Evolutionary conservation across 1,140 invertebrate genomes (phyloP).

Genomic region (Hormaphis cornu): DNA sequence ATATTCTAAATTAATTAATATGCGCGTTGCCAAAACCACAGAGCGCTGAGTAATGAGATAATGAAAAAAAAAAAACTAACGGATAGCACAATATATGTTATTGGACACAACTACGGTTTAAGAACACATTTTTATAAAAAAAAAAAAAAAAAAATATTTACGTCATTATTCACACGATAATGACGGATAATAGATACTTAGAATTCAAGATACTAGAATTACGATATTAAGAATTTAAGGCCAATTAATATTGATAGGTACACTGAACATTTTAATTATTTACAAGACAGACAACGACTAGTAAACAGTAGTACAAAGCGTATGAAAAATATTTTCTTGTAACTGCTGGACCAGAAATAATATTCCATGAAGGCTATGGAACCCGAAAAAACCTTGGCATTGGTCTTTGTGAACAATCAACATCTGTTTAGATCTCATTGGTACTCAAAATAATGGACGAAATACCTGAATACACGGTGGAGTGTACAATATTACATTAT

Average conservation of each 20-base stretch:
- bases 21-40: neutral
- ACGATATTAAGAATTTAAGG: neutral
- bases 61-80: neutral
- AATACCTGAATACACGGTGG: neutral
- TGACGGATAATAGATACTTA: no score
- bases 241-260: neutral
- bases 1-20: constrained; percentile 9
- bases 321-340: constrained; percentile 23
- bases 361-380: constrained; percentile 30
- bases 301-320: neutral
- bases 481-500: no score
- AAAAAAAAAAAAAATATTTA: no score
- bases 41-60: neutral
- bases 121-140: no score
- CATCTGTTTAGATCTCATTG: constrained; percentile 17
- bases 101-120: no score
- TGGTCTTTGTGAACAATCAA: constrained; percentile 30
- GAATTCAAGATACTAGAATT: no score
- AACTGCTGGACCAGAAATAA: constrained; percentile 32
- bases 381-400: constrained; percentile 24
- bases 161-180: no score
- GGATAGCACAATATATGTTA: no score
- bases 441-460: neutral
- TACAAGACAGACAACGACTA: neutral
- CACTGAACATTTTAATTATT: neutral